Evolutionary conservation across 1,140 invertebrate genomes (phyloP).

Genomic region (Cotesia vestalis): DNA sequence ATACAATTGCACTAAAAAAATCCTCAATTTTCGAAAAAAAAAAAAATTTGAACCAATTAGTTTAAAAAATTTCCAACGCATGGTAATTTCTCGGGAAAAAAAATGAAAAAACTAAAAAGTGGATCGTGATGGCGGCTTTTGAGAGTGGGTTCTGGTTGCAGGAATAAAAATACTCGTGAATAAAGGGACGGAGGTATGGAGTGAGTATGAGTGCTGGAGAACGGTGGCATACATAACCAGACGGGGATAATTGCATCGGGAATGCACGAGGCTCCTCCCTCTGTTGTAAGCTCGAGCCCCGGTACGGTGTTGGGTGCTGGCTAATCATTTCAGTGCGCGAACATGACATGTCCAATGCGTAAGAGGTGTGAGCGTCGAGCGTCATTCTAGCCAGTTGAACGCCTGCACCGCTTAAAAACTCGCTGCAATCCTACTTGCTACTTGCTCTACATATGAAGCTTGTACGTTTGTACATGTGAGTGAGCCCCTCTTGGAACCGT

Average conservation of each 20-base stretch:
- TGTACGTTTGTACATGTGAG: too few relatives aligned
- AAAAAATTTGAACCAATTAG: too few relatives aligned
- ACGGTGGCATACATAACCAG: constrained; percentile 44
- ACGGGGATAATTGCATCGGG: constrained; percentile 58
- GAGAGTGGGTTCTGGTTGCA: too few relatives aligned
- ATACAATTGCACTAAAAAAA: too few relatives aligned
- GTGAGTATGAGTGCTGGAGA: constrained; percentile 33
- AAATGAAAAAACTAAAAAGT: not conserved
- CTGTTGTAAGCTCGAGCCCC: constrained; percentile 48
- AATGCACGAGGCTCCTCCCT: constrained; percentile 57
- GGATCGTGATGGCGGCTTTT: constrained; percentile 12
- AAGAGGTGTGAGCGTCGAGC: constrained; percentile 41
- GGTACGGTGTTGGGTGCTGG: not conserved
- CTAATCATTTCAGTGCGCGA: constrained; percentile 38
- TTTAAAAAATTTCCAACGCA: not conserved
- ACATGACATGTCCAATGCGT: constrained; percentile 35
- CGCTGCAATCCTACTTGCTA: not conserved
- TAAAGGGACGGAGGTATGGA: too few relatives aligned
- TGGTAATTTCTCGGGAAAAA: not conserved
- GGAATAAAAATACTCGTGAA: too few relatives aligned
- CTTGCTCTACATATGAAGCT: not conserved
- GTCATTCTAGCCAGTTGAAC: constrained; percentile 31
- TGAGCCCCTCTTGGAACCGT: too few relatives aligned
- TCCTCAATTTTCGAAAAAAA: too few relatives aligned
- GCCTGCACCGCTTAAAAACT: constrained; percentile 9